Conservation (phyloP, 2,797 vertebrate genomes). For the Otolemur crassicaudatus region DNA sequence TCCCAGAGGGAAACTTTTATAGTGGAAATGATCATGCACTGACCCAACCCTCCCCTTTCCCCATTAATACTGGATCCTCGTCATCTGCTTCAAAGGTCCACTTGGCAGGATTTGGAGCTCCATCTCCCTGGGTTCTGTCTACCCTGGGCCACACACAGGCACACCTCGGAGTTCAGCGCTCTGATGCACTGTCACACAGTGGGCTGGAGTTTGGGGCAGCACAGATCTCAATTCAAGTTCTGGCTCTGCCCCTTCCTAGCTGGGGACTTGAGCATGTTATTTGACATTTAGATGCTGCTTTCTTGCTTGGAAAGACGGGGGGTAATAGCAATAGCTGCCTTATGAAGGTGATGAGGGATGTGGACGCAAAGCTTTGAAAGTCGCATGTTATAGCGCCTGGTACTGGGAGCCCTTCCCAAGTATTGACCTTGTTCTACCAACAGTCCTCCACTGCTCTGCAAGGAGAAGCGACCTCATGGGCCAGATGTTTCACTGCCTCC, state of each 20-base stretch:
- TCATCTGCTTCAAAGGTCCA: not conserved
- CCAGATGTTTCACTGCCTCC: not conserved
- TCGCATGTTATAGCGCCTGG: not conserved
- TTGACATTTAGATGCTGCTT: not conserved
- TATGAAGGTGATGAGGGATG: not conserved
- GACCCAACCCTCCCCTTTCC: not conserved
- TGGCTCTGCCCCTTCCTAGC: not conserved
- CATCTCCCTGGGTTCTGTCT: not conserved
- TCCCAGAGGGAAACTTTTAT: not conserved
- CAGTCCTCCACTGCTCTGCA: not conserved
- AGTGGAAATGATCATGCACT: not conserved
- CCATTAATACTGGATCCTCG: not conserved
- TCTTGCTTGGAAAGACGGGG: not conserved
- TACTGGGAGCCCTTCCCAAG: not conserved
- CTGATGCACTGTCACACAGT: not conserved
- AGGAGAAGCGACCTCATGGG: not conserved
- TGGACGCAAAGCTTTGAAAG: not conserved
- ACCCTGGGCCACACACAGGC: accelerated
- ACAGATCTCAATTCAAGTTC: not conserved
- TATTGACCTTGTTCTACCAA: not conserved
- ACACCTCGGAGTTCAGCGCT: not conserved
- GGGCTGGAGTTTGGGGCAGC: not conserved
- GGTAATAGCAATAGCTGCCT: not conserved
- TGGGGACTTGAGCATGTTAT: not conserved
- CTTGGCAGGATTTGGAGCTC: not conserved